A percentile compares a stretch with the other conserved stretches of the same genome.
Conservation (phyloP, 2,113 vertebrate species). For the Cyrtonyx montezumae region DNA sequence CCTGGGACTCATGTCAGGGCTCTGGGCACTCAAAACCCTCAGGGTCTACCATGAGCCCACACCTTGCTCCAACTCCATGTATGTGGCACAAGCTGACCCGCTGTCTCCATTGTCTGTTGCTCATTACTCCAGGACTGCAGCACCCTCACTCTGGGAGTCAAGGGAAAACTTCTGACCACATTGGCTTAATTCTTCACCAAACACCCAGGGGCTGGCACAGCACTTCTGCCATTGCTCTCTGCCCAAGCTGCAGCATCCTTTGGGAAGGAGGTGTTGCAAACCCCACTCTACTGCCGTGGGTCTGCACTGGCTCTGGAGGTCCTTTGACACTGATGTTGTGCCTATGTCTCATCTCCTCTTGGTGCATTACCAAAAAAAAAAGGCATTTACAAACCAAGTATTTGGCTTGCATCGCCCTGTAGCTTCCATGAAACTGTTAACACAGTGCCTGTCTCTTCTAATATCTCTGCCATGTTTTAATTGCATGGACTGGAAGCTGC, state of each 20-base stretch:
- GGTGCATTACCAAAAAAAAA: not conserved
- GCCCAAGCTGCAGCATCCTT: not conserved
- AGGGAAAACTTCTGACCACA: not conserved
- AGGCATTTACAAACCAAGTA: not conserved
- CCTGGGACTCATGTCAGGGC: not conserved
- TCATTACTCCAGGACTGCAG: not conserved
- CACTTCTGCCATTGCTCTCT: not conserved
- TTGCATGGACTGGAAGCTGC: slow-evolving; percentile 21
- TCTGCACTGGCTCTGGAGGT: not conserved
- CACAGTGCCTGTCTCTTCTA: not conserved
- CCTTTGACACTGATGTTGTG: not conserved
- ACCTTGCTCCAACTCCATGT: rapidly evolving
- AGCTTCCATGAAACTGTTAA: not conserved
- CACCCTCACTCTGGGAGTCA: not conserved
- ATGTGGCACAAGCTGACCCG: rapidly evolving
- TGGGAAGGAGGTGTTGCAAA: not conserved
- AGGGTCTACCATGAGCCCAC: not conserved
- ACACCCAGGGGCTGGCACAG: not conserved
- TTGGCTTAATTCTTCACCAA: not conserved
- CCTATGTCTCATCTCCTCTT: not conserved
- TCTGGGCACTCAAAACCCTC: not conserved
- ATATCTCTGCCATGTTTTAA: not conserved
- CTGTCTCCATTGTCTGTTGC: not conserved
- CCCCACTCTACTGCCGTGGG: not conserved
- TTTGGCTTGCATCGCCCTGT: not conserved